These are phyloP conservation scores for Terebella lapidaria DNA, from an alignment of 2,888 invertebrate species.

Conservation along the genomic window DNA sequence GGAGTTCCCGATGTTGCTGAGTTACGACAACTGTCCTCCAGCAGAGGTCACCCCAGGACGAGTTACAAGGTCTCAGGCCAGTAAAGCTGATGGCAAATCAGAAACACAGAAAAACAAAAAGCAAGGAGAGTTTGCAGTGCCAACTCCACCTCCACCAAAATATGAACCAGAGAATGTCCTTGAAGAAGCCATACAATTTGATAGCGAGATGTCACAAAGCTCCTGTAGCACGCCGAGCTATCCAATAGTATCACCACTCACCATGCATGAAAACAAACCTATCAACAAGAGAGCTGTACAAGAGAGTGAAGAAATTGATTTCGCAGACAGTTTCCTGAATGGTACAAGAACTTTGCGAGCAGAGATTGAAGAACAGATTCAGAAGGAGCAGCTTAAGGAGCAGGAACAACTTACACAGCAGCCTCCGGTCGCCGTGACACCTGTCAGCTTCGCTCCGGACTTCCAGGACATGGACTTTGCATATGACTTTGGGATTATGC, in stretches of 20 bases:
- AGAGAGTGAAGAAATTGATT: background rate
- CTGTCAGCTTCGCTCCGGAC: background rate
- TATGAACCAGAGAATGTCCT: background rate
- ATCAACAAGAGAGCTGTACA: background rate
- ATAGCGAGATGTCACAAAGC: slow-evolving; percentile 2
- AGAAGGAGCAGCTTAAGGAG: background rate
- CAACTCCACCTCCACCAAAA: background rate
- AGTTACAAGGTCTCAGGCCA: background rate
- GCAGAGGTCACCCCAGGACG: too few relatives aligned
- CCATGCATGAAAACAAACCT: background rate
- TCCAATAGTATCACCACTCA: background rate
- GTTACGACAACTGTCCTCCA: too few relatives aligned
- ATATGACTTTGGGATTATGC: background rate
- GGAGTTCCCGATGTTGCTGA: background rate
- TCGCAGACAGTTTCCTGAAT: background rate
- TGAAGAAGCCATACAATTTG: background rate
- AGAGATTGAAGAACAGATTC: background rate
- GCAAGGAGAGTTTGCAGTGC: background rate
- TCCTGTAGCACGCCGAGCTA: slow-evolving; percentile 1
- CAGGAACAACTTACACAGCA: background rate
- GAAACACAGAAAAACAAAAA: background rate
- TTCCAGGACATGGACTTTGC: slow-evolving; percentile 1
- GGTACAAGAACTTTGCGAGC: background rate
- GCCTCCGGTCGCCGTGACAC: background rate
- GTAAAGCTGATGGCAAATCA: background rate